A percentile compares a stretch with the other conserved stretches of the same genome.
These are phyloP conservation scores for Meleagris gallopavo DNA, from an alignment of 2,113 vertebrate genomes.

Conservation along the genomic window DNA sequence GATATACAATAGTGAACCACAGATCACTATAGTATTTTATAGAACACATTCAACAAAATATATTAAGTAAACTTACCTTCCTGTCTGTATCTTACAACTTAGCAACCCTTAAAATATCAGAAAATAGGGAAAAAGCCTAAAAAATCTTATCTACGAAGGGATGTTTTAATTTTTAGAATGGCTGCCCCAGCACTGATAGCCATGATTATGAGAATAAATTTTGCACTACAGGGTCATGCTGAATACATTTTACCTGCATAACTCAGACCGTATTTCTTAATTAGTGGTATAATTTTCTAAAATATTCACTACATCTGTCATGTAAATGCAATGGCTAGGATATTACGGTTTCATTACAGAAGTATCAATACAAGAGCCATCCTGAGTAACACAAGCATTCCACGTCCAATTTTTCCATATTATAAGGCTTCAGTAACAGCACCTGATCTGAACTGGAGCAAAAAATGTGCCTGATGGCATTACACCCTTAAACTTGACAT, in stretches of 20 bases:
- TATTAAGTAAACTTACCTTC: conserved; percentile 62
- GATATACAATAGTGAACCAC: conserved; percentile 65
- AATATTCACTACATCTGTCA: neutral
- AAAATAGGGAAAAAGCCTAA: conserved; percentile 6
- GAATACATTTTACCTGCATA: neutral
- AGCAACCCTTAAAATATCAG: conserved; percentile 45
- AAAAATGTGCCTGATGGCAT: accelerated
- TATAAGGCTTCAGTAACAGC: neutral
- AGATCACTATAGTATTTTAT: conserved; percentile 61
- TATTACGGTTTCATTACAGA: neutral
- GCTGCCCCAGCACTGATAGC: neutral
- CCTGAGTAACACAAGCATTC: neutral
- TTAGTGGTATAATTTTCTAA: conserved; percentile 7
- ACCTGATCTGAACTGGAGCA: neutral
- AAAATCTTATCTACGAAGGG: conserved; percentile 8
- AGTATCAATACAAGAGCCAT: neutral
- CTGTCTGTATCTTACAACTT: conserved; percentile 70
- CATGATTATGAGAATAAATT: conserved; percentile 13
- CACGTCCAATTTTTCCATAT: accelerated
- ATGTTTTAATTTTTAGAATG: conserved; percentile 19
- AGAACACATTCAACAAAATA: conserved; percentile 68
- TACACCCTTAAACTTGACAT: neutral
- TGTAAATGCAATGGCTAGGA: neutral
- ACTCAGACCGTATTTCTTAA: conserved; percentile 1
- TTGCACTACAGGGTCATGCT: conserved; percentile 6